Conservation (phyloP, 92 coral and sea anemone species). For the Siderastrea radians region DNA sequence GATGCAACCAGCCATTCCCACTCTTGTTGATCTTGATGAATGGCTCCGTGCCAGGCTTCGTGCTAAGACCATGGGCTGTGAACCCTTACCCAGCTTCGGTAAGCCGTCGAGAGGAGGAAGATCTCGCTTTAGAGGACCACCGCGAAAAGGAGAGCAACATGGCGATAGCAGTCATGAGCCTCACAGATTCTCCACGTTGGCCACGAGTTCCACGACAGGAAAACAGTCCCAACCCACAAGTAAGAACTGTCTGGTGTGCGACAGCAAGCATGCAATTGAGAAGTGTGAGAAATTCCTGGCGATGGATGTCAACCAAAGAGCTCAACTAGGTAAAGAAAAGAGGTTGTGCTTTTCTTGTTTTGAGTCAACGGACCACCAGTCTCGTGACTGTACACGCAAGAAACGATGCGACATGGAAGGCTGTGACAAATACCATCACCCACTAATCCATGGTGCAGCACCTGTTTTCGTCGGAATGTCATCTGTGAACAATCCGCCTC, state of each 20-base stretch:
- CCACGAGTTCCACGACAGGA: conserved; percentile 18
- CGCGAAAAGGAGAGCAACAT: conserved; percentile 17
- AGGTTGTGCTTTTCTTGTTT: conserved; percentile 72
- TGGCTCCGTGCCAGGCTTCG: conserved; percentile 57
- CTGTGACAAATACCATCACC: conserved; percentile 63
- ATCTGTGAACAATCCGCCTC: conserved; percentile 49
- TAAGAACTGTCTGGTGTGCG: conserved; percentile 50
- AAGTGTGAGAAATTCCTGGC: conserved; percentile 62
- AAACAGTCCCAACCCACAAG: conserved; percentile 4
- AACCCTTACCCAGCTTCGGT: conserved; percentile 8
- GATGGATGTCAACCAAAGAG: conserved; percentile 67
- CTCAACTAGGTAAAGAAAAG: conserved; percentile 63
- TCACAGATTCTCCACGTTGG: conserved; percentile 17
- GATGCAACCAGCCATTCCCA: no score
- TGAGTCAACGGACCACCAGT: conserved; percentile 56
- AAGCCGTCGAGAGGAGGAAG: conserved; percentile 15
- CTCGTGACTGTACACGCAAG: conserved; percentile 43
- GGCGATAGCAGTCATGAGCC: conserved; percentile 14
- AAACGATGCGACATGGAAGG: conserved; percentile 43
- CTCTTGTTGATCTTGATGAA: no score
- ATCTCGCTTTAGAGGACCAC: background rate
- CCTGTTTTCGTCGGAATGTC: conserved; percentile 50
- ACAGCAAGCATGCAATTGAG: conserved; percentile 49
- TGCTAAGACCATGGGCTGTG: conserved; percentile 26
- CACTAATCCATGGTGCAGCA: conserved; percentile 65